Conservation (phyloP, 2,113 vertebrate genomes). For the Arothron firmamentum region DNA sequence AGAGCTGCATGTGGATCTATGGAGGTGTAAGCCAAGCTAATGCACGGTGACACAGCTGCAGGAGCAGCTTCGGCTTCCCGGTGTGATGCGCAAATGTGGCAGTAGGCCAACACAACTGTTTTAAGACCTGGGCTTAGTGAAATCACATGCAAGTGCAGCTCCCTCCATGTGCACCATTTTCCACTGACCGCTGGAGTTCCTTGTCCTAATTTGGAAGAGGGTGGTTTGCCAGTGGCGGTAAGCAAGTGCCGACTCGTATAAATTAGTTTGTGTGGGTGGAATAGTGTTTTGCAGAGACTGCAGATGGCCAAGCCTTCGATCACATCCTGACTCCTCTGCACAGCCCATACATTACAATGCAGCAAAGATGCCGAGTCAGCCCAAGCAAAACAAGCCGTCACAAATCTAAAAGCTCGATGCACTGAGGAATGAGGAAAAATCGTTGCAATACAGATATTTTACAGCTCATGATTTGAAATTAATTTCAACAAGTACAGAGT, state of each 20-base stretch:
- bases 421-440: constrained; percentile 9
- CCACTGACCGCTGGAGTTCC: constrained; percentile 40
- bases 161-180: constrained; percentile 8
- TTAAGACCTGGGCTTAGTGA: not conserved
- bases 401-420: constrained; percentile 14
- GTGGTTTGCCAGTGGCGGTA: constrained; percentile 28
- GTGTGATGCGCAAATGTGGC: constrained; percentile 25
- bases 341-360: constrained; percentile 44
- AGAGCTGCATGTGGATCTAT: constrained; percentile 19
- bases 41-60: constrained; percentile 16
- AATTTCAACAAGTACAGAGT: not conserved
- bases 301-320: constrained; percentile 49
- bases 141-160: constrained; percentile 6
- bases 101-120: constrained; percentile 19
- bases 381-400: constrained; percentile 31
- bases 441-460: constrained; percentile 2
- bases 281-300: constrained; percentile 25
- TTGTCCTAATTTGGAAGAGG: constrained; percentile 38
- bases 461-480: constrained; percentile 1
- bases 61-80: constrained; percentile 24
- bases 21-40: no score
- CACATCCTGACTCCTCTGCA: constrained; percentile 34
- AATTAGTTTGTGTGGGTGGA: constrained; percentile 35
- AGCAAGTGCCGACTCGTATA: constrained; percentile 43
- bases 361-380: constrained; percentile 59